Conservation (phyloP, 2,113 vertebrate species). For the Corydoras maculifer region DNA sequence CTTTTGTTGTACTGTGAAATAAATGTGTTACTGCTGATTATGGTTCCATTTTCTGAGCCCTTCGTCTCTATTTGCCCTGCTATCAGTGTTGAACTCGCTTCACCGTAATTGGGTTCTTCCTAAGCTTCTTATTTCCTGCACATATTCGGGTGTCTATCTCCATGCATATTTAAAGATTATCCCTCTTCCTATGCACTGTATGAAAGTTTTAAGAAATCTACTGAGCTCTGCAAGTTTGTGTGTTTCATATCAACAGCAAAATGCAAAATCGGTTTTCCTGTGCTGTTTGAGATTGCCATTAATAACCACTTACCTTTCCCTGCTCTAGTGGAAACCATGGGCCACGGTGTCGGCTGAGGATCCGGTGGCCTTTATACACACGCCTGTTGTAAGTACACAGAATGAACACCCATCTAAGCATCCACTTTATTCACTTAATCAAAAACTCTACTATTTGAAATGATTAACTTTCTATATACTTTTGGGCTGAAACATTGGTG, state of each 20-base stretch:
- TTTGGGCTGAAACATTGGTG: too few species aligned
- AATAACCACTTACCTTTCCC: slow-evolving; percentile 33
- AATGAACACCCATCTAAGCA: neutral
- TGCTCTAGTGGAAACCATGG: slow-evolving; percentile 63
- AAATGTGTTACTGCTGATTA: neutral
- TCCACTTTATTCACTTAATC: neutral
- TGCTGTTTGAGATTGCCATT: neutral
- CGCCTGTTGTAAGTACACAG: slow-evolving; percentile 55
- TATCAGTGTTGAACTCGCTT: slow-evolving; percentile 30
- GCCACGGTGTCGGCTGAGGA: slow-evolving; percentile 63
- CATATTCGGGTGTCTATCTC: neutral
- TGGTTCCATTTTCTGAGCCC: neutral
- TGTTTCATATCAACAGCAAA: neutral
- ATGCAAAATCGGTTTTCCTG: neutral
- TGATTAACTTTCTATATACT: too few species aligned
- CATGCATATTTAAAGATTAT: neutral
- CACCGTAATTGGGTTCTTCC: slow-evolving; percentile 37
- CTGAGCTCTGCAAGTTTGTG: neutral
- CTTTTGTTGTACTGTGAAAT: neutral
- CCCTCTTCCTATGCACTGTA: neutral
- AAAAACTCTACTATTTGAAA: too few species aligned
- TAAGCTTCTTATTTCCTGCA: slow-evolving; percentile 41
- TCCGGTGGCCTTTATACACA: slow-evolving; percentile 44
- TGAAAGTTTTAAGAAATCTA: slow-evolving; percentile 1
- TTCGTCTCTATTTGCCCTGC: slow-evolving; percentile 1